Evolutionary conservation across 2,888 invertebrate genomes (phyloP).

Genomic region (Noctua janthe): DNA sequence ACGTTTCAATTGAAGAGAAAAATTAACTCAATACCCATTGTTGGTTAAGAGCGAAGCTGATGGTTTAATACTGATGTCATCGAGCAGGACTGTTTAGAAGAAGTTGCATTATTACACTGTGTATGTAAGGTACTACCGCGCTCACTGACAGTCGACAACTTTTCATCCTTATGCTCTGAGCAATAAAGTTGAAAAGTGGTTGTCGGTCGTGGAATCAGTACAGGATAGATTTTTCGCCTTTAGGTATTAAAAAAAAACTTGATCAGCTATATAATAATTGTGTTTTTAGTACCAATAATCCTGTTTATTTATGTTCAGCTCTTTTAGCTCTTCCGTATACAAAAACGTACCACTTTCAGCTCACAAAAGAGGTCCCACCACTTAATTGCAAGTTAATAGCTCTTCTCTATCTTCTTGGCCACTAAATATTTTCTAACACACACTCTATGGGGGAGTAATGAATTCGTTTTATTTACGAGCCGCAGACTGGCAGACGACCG

Average conservation of each 20-base stretch:
- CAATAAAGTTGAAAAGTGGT: too few species aligned
- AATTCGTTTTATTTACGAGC: slow-evolving; percentile 84
- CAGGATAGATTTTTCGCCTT: neutral
- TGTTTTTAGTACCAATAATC: neutral
- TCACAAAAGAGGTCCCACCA: slow-evolving; percentile 48
- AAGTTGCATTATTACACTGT: neutral
- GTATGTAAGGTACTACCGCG: neutral
- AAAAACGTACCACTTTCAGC: slow-evolving; percentile 19
- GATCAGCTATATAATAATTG: neutral
- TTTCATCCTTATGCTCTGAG: too few species aligned
- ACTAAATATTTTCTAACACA: slow-evolving; percentile 81
- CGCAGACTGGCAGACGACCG: slow-evolving; percentile 81
- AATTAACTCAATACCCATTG: neutral
- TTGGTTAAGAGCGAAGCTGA: neutral
- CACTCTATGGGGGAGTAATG: slow-evolving; percentile 80
- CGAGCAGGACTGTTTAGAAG: neutral
- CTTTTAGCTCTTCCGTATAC: neutral
- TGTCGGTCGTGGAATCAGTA: too few species aligned
- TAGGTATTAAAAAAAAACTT: neutral
- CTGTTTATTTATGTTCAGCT: neutral
- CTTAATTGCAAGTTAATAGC: slow-evolving; percentile 68
- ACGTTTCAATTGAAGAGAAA: neutral
- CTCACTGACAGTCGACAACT: too few species aligned
- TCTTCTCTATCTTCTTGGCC: slow-evolving; percentile 71
- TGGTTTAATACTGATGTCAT: neutral